These are phyloP conservation scores for Equus przewalskii DNA, from an alignment of 2,113 vertebrate species.

Conservation along the genomic window DNA sequence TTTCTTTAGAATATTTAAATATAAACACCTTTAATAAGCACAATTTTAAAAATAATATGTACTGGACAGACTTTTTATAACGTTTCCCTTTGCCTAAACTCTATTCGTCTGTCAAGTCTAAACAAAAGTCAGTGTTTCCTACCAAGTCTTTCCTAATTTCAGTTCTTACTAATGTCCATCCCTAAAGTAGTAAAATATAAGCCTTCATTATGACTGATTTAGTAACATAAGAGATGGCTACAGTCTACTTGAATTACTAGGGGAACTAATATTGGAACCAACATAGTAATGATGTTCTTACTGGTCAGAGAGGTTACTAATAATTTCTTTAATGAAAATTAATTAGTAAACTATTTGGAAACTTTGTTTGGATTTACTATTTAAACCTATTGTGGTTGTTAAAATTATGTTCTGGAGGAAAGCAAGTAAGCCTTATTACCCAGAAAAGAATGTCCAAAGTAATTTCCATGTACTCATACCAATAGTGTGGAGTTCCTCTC, in stretches of 20 bases:
- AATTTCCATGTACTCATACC: constrained; percentile 18
- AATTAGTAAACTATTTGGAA: constrained; percentile 12
- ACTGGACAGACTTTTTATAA: neutral
- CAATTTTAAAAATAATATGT: neutral
- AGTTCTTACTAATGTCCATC: neutral
- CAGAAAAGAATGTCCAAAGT: constrained; percentile 35
- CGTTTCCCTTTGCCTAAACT: neutral
- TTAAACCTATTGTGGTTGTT: neutral
- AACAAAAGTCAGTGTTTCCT: constrained; percentile 38
- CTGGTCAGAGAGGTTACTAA: neutral
- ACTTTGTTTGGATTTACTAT: constrained; percentile 25
- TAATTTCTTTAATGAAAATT: constrained; percentile 4
- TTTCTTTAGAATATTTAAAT: constrained; percentile 48
- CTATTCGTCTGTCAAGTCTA: neutral
- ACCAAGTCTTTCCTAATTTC: constrained; percentile 9
- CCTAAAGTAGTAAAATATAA: neutral
- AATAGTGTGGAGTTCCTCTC: neutral
- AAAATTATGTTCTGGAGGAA: constrained; percentile 46
- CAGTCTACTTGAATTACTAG: constrained; percentile 11
- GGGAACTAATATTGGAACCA: neutral
- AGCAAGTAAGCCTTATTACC: neutral
- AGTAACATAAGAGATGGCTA: neutral
- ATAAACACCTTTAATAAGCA: neutral
- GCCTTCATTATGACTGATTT: constrained; percentile 13
- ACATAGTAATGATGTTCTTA: constrained; percentile 33